Evolutionary conservation across 1,140 invertebrate species (phyloP).

Genomic region (Megalopta genalis): DNA sequence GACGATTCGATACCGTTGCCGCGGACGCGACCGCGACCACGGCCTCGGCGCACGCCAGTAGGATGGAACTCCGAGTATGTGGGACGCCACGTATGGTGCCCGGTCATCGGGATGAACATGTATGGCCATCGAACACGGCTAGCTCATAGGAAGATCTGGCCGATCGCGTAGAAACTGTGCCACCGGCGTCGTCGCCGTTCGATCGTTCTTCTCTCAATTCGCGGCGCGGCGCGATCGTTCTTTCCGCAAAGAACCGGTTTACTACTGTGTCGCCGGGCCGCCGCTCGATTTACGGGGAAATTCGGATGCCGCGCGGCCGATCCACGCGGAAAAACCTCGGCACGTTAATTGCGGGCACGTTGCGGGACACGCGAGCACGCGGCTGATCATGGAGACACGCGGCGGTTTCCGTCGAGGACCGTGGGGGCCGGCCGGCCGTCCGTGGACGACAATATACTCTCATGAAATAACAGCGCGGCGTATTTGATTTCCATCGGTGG

Average conservation of each 20-base stretch:
- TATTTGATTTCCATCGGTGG: constrained; percentile 39
- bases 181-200: neutral
- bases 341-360: neutral
- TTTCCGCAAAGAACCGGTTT: constrained; percentile 47
- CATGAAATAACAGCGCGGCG: neutral
- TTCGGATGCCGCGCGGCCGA: neutral
- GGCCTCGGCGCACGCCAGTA: constrained; percentile 27
- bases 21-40: constrained; percentile 21
- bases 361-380: neutral
- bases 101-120: constrained; percentile 65
- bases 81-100: constrained; percentile 68
- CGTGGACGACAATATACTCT: constrained; percentile 1
- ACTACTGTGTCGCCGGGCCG: neutral
- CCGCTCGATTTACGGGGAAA: constrained; percentile 9
- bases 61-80: constrained; percentile 59
- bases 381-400: neutral
- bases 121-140: constrained; percentile 64
- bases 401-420: neutral
- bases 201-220: constrained; percentile 40
- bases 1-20: constrained; percentile 69
- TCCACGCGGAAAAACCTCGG: neutral
- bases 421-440: neutral
- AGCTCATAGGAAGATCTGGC: constrained; percentile 26
- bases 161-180: constrained; percentile 45
- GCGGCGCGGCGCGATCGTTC: constrained; percentile 6